phyloP scores from a whole-genome alignment of 2,888 invertebrate genomes.

The Dryomyza anilis region DNA sequence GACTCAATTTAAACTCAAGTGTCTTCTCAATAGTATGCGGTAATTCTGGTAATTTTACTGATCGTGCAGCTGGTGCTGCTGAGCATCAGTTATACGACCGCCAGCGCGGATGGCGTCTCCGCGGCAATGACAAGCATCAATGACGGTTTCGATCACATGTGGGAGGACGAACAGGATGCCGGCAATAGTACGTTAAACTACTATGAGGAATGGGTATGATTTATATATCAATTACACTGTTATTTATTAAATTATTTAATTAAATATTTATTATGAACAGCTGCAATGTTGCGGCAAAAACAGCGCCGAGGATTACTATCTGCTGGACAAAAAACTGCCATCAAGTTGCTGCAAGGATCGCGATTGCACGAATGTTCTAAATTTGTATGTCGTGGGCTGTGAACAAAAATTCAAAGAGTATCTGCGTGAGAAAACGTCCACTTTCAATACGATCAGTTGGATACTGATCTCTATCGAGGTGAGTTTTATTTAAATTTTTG shows the following conservation, averaged over 20 bases:
- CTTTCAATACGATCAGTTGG: constrained; percentile 52
- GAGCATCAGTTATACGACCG: constrained; percentile 47
- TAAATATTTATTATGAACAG: constrained; percentile 34
- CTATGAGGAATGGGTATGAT: constrained; percentile 53
- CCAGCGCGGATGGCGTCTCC: constrained; percentile 42
- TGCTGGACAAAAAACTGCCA: constrained; percentile 45
- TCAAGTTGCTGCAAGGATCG: constrained; percentile 46
- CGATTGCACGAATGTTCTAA: constrained; percentile 45
- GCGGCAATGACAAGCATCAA: constrained; percentile 33
- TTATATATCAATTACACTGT: too few species aligned
- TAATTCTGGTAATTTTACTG: constrained; percentile 45
- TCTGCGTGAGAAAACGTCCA: constrained; percentile 43
- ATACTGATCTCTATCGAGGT: constrained; percentile 48
- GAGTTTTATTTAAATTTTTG: not conserved
- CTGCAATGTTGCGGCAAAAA: constrained; percentile 52
- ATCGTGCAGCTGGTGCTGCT: constrained; percentile 48
- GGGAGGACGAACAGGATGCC: constrained; percentile 39
- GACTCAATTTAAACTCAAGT: not conserved
- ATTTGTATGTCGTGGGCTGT: constrained; percentile 48
- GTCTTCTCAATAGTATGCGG: constrained; percentile 45
- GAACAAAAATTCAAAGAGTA: constrained; percentile 46
- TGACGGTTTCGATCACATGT: constrained; percentile 52
- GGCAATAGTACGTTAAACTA: constrained; percentile 38
- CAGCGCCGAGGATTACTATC: constrained; percentile 48
- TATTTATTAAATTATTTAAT: too few species aligned